phyloP scores from a whole-genome alignment of 2,888 invertebrate species.

The Synergus umbraculus region DNA sequence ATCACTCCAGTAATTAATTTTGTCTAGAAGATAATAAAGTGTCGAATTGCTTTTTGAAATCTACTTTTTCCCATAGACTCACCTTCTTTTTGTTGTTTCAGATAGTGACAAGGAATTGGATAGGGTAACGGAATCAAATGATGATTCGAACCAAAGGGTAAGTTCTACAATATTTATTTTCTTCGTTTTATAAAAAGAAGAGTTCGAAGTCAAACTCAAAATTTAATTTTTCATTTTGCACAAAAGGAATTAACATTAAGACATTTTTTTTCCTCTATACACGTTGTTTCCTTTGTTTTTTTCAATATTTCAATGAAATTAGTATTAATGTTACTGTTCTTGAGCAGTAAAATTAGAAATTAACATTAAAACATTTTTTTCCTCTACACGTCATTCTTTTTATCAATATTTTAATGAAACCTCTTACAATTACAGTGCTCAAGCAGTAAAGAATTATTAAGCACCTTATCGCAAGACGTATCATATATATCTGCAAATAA shows the following conservation, averaged over 20 bases:
- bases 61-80: background rate
- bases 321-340: conserved; percentile 66
- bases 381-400: background rate
- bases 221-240: too few species aligned
- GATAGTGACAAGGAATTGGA: conserved; percentile 50
- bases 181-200: too few species aligned
- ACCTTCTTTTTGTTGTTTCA: conserved; percentile 44
- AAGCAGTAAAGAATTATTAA: conserved; percentile 71
- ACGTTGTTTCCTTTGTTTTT: too few species aligned
- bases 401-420: background rate
- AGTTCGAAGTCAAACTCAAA: background rate
- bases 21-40: background rate
- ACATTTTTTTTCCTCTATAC: background rate
- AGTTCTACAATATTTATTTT: conserved; percentile 63
- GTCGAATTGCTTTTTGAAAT: background rate
- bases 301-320: background rate
- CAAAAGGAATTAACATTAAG: too few species aligned
- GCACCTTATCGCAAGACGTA: conserved; percentile 63
- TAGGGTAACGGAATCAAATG: conserved; percentile 46
- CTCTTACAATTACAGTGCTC: conserved; percentile 67
- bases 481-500: conserved; percentile 64
- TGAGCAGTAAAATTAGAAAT: conserved; percentile 61
- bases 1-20: background rate
- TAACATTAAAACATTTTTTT: background rate
- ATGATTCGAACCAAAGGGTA: conserved; percentile 77